Conservation (phyloP, 2,888 invertebrate species). For the Chrysolina americana region DNA sequence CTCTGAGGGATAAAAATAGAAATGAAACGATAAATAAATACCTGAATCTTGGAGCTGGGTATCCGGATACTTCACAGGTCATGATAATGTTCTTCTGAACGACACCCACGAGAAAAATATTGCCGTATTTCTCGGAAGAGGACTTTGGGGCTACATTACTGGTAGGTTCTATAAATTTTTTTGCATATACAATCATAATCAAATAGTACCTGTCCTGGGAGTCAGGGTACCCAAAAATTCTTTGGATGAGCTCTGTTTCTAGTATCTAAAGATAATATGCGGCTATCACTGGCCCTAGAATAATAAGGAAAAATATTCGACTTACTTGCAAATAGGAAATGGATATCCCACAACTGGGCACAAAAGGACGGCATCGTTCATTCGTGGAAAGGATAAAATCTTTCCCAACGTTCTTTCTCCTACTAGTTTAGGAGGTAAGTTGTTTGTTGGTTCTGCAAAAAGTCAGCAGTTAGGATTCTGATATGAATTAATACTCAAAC, state of each 20-base stretch:
- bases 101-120: conserved; percentile 69
- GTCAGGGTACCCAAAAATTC: conserved; percentile 11
- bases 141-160: conserved; percentile 76
- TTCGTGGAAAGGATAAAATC: conserved; percentile 73
- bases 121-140: conserved; percentile 69
- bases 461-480: conserved; percentile 59
- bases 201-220: conserved; percentile 6
- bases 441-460: conserved; percentile 71
- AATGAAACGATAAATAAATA: conserved; percentile 27
- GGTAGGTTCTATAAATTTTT: conserved; percentile 71
- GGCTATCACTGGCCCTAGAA: not conserved
- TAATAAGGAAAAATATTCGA: conserved; percentile 49
- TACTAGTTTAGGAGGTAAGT: conserved; percentile 69
- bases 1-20: conserved; percentile 71
- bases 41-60: conserved; percentile 74
- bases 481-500: not conserved
- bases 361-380: conserved; percentile 74
- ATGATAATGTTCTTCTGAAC: conserved; percentile 69
- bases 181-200: conserved; percentile 11
- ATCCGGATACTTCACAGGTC: conserved; percentile 80
- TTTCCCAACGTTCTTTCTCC: conserved; percentile 73
- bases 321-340: conserved; percentile 81
- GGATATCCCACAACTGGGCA: conserved; percentile 82
- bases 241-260: not conserved
- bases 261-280: not conserved